These are phyloP conservation scores for Ostrea denselamellosa DNA, from an alignment of 1,140 invertebrate species.

Conservation along the genomic window DNA sequence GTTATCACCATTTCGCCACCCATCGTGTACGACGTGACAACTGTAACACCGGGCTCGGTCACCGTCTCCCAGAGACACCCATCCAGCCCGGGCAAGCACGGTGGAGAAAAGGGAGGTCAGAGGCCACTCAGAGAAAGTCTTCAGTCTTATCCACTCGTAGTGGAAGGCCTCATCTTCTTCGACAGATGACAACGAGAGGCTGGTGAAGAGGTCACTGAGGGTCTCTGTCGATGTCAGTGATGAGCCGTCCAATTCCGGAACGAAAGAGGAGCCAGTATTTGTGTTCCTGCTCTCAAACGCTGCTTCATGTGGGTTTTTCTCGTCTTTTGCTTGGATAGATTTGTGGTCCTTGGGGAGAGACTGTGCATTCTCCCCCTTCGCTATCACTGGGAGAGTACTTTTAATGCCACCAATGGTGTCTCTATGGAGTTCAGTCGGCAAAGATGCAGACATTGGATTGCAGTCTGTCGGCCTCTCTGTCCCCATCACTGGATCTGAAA, in stretches of 20 bases:
- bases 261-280: neutral
- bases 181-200: neutral
- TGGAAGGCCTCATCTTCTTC: neutral
- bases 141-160: slow-evolving; percentile 8
- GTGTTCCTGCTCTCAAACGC: neutral
- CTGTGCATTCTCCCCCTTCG: neutral
- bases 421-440: no score
- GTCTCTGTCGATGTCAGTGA: neutral
- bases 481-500: no score
- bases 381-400: neutral
- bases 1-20: neutral
- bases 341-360: neutral
- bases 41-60: neutral
- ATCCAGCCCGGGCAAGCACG: neutral
- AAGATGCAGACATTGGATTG: no score
- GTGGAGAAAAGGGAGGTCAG: neutral
- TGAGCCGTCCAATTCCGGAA: neutral
- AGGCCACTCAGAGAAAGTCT: neutral
- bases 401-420: no score
- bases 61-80: neutral
- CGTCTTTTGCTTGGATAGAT: neutral
- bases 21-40: neutral
- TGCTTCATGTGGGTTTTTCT: neutral
- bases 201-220: neutral
- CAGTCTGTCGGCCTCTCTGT: no score